Conservation (phyloP, 2,797 vertebrate species). For the Coregonus suidteri region DNA sequence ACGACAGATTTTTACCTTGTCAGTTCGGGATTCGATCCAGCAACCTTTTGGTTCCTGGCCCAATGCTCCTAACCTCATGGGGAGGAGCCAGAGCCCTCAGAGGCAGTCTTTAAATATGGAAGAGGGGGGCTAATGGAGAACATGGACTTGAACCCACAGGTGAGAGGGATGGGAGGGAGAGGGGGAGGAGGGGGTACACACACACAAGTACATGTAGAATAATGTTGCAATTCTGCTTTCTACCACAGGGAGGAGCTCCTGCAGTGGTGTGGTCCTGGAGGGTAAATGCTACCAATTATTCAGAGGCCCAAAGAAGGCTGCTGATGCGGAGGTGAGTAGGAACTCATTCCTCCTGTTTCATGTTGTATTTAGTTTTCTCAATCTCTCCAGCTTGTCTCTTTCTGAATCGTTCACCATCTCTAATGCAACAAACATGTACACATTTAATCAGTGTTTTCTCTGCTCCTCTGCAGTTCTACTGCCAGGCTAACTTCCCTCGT, state of each 20-base stretch:
- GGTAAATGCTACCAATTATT: constrained; percentile 61
- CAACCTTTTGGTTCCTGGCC: too few relatives aligned
- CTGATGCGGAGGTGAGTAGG: constrained; percentile 3
- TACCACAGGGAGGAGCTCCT: constrained; percentile 49
- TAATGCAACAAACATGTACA: not conserved
- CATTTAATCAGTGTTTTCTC: not conserved
- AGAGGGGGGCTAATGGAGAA: not conserved
- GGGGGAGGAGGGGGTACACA: too few relatives aligned
- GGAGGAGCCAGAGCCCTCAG: not conserved
- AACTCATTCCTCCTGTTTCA: too few relatives aligned
- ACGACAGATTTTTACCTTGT: too few relatives aligned
- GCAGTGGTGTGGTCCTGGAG: not conserved
- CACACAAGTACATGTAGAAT: not conserved
- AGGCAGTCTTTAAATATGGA: not conserved
- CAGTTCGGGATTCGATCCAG: too few relatives aligned
- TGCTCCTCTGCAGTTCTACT: constrained; percentile 51
- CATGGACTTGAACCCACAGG: not conserved
- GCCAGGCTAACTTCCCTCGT: constrained; percentile 36
- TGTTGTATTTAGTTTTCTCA: constrained; percentile 44
- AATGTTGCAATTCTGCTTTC: not conserved
- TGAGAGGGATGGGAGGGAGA: not conserved
- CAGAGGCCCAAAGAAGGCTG: constrained; percentile 22
- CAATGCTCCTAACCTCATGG: too few relatives aligned
- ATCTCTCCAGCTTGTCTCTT: not conserved
- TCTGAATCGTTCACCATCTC: not conserved